Conservation (phyloP, 2,888 invertebrate genomes). For the Cecidostiba fungosa region DNA sequence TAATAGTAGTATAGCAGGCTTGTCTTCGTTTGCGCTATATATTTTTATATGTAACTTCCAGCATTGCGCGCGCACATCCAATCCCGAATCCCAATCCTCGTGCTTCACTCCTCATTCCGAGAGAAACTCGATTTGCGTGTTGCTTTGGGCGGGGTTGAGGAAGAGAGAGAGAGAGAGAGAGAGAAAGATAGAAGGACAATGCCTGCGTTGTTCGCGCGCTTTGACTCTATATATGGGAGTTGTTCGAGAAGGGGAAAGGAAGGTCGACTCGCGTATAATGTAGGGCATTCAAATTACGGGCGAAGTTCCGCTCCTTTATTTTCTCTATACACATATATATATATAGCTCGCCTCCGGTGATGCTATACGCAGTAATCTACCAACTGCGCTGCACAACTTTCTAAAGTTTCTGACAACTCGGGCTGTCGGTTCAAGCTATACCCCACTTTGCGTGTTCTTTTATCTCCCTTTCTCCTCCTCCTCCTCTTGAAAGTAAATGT, state of each 20-base stretch:
- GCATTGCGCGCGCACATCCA: slow-evolving; percentile 2
- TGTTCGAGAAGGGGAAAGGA: not conserved
- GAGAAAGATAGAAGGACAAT: too few relatives aligned
- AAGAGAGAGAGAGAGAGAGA: too few relatives aligned
- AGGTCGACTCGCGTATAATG: not conserved
- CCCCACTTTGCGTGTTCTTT: not conserved
- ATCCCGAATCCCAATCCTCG: slow-evolving; percentile 47
- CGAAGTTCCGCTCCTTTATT: not conserved
- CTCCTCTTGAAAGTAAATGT: not conserved
- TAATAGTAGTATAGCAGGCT: not conserved
- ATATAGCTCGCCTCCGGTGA: not conserved
- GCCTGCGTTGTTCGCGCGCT: not conserved
- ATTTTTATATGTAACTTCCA: slow-evolving; percentile 1
- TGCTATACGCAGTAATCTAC: slow-evolving; percentile 45
- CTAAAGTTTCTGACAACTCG: slow-evolving; percentile 43
- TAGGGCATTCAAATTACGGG: not conserved
- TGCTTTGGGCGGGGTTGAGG: not conserved
- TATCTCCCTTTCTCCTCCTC: not conserved
- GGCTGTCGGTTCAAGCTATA: not conserved
- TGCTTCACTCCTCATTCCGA: slow-evolving; percentile 27
- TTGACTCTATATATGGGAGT: not conserved
- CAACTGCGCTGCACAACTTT: slow-evolving; percentile 57
- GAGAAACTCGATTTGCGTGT: not conserved
- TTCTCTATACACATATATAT: not conserved
- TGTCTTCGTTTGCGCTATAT: not conserved